Evolutionary conservation across 2,797 vertebrate genomes (phyloP).

Genomic region (Champsocephalus gunnari): DNA sequence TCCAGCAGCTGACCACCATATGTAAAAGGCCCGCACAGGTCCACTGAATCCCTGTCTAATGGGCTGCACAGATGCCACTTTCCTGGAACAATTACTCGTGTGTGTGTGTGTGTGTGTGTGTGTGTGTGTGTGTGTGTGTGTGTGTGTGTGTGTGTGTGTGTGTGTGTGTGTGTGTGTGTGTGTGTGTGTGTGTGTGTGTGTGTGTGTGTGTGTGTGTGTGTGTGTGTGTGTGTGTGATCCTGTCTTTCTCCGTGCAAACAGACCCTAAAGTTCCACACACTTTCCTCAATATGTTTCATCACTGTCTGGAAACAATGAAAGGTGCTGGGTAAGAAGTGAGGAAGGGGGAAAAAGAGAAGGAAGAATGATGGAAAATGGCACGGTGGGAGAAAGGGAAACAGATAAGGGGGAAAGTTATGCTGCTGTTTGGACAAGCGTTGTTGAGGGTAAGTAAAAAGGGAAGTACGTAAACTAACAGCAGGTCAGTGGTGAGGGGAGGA

Average conservation of each 20-base stretch:
- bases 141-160: constrained; percentile 25
- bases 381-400: constrained; percentile 63
- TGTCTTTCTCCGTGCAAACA: constrained; percentile 56
- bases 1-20: constrained; percentile 77
- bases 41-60: constrained; percentile 72
- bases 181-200: constrained; percentile 27
- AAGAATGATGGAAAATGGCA: constrained; percentile 67
- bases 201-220: constrained; percentile 13
- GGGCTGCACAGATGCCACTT: constrained; percentile 81
- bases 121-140: constrained; percentile 34
- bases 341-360: constrained; percentile 33
- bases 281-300: constrained; percentile 70
- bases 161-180: constrained; percentile 22
- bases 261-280: constrained; percentile 63
- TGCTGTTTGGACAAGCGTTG: constrained; percentile 73
- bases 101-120: constrained; percentile 53
- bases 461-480: constrained; percentile 69
- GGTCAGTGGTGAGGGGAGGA: constrained; percentile 52
- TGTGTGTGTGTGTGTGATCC: neutral
- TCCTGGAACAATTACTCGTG: constrained; percentile 73
- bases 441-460: constrained; percentile 74
- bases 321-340: constrained; percentile 54
- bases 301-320: constrained; percentile 78
- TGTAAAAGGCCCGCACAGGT: constrained; percentile 71
- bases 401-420: constrained; percentile 61